Evolutionary conservation across 2,888 invertebrate species (phyloP).

Genomic region (Andrena bicolor): DNA sequence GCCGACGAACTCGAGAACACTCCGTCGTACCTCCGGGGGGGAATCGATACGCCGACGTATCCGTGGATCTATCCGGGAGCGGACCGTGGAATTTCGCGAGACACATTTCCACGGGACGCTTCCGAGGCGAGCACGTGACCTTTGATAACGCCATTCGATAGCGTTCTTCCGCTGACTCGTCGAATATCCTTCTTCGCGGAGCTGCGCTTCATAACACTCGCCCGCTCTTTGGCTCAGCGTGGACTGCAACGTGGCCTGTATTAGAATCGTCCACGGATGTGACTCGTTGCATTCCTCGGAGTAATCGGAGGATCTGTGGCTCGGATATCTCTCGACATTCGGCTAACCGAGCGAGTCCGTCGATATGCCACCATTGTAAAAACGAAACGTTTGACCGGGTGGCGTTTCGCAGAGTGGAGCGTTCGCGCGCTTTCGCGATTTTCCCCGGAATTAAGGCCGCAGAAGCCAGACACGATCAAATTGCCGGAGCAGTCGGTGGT

Average conservation of each 20-base stretch:
- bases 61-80: slow-evolving; percentile 48
- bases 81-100: slow-evolving; percentile 56
- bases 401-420: not conserved
- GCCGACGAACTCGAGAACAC: slow-evolving; percentile 61
- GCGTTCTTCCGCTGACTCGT: slow-evolving; percentile 40
- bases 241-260: not conserved
- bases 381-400: too few relatives aligned
- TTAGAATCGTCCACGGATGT: not conserved
- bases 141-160: slow-evolving; percentile 24
- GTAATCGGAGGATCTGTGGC: too few relatives aligned
- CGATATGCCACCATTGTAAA: too few relatives aligned
- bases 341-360: too few relatives aligned
- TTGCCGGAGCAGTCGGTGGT: slow-evolving; percentile 49
- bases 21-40: slow-evolving; percentile 29
- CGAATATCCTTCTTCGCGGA: slow-evolving; percentile 25
- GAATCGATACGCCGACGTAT: slow-evolving; percentile 67
- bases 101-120: slow-evolving; percentile 44
- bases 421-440: slow-evolving; percentile 11
- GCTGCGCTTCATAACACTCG: not conserved
- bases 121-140: slow-evolving; percentile 34
- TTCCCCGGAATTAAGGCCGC: slow-evolving; percentile 3
- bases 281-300: too few relatives aligned
- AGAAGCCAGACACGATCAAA: slow-evolving; percentile 27
- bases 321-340: too few relatives aligned
- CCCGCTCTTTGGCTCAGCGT: not conserved